These are phyloP conservation scores for Glaucidium brasilianum DNA, from an alignment of 2,113 vertebrate species.

Conservation along the genomic window DNA sequence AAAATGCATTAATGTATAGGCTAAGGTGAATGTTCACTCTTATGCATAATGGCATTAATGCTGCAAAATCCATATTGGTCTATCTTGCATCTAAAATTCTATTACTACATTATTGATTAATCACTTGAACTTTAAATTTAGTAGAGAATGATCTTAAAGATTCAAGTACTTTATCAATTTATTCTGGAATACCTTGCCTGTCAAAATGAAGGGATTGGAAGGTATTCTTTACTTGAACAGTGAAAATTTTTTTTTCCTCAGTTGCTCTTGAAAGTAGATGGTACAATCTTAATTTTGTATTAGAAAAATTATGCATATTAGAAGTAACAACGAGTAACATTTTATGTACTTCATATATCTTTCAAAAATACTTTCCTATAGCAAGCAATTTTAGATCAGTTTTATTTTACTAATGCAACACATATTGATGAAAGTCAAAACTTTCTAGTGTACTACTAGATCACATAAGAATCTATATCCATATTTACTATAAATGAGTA, in stretches of 20 bases:
- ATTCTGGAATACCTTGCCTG: slow-evolving; percentile 51
- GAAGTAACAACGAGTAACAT: neutral
- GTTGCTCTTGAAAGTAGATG: neutral
- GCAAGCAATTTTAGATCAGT: neutral
- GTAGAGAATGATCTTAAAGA: slow-evolving; percentile 51
- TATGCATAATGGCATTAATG: slow-evolving; percentile 60
- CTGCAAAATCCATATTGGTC: slow-evolving; percentile 49
- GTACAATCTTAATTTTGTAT: neutral
- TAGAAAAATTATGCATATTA: neutral
- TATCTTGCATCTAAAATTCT: slow-evolving; percentile 62
- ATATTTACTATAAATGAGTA: neutral
- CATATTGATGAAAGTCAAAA: neutral
- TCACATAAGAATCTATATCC: neutral
- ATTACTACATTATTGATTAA: slow-evolving; percentile 76
- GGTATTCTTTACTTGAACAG: neutral
- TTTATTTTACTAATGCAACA: neutral
- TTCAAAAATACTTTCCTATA: neutral
- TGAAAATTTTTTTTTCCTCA: neutral
- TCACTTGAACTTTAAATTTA: slow-evolving; percentile 69
- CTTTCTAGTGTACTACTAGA: neutral
- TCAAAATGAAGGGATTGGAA: slow-evolving; percentile 47
- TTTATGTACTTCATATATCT: neutral
- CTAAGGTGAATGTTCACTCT: slow-evolving; percentile 56
- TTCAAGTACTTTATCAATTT: slow-evolving; percentile 58
- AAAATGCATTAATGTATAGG: slow-evolving; percentile 35